Evolutionary conservation across 2,113 vertebrate species (phyloP).

Genomic region (Misgurnus mizolepis): DNA sequence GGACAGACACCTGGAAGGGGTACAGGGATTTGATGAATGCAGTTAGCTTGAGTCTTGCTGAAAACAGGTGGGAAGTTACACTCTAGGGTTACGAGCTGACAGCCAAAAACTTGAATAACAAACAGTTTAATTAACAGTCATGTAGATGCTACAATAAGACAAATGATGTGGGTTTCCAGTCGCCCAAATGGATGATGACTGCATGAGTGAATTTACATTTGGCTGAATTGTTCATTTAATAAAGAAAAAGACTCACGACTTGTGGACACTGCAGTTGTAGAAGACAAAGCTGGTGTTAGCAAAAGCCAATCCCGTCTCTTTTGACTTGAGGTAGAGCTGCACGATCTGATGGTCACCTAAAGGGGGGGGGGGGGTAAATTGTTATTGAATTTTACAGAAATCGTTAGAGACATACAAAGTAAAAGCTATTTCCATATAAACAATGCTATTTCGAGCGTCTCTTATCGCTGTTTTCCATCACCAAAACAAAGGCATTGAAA

Average conservation of each 20-base stretch:
- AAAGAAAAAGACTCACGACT: slow-evolving; percentile 81
- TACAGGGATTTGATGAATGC: neutral
- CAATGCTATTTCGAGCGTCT: neutral
- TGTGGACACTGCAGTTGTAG: slow-evolving; percentile 99
- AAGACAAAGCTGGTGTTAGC: slow-evolving; percentile 98
- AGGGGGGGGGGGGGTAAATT: neutral
- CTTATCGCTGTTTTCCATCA: no score
- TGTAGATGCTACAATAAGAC: neutral
- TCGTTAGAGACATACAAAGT: neutral
- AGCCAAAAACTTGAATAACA: neutral
- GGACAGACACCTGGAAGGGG: slow-evolving; percentile 83
- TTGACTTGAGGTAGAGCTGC: slow-evolving; percentile 96
- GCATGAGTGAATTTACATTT: neutral
- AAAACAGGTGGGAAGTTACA: neutral
- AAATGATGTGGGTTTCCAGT: no score
- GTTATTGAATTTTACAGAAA: neutral
- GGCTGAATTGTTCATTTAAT: neutral
- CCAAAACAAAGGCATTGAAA: neutral
- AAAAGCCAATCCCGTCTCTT: slow-evolving; percentile 96
- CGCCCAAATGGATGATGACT: no score
- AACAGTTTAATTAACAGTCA: neutral
- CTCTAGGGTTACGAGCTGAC: neutral
- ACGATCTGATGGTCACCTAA: slow-evolving; percentile 96
- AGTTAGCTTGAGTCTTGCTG: neutral
- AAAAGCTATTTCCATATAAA: neutral